These are phyloP conservation scores for Lamellibrachia luymesi DNA, from an alignment of 1,140 invertebrate genomes.

Conservation along the genomic window DNA sequence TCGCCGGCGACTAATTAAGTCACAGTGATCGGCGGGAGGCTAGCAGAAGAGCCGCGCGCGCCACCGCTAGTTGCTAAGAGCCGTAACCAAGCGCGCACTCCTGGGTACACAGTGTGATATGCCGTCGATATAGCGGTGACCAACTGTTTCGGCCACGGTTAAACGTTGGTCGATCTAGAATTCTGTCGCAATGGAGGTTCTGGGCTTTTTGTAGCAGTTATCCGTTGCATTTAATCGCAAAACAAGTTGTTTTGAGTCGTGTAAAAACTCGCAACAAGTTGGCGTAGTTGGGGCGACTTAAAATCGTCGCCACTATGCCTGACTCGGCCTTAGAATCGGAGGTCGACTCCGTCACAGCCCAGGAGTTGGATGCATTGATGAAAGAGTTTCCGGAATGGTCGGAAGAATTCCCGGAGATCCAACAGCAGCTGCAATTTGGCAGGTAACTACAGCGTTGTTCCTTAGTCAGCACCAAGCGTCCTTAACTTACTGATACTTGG, in stretches of 20 bases:
- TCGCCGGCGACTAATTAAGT: not conserved
- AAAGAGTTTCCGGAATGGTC: conserved; percentile 21
- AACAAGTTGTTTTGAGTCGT: not conserved
- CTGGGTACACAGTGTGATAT: not conserved
- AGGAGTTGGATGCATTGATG: conserved; percentile 20
- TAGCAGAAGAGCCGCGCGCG: not conserved
- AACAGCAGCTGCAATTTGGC: not conserved
- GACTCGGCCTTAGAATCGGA: conserved; percentile 9
- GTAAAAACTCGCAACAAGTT: not conserved
- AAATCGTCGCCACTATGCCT: conserved; percentile 7
- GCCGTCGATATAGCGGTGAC: not conserved
- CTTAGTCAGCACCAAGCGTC: not conserved
- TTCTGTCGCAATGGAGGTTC: not conserved
- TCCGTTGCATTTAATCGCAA: not conserved
- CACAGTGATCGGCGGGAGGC: not conserved
- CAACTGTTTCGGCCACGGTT: not conserved
- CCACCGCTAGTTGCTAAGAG: not conserved
- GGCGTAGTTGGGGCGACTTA: not conserved
- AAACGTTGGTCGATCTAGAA: not conserved
- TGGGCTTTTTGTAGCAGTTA: not conserved
- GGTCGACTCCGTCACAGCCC: conserved; percentile 13
- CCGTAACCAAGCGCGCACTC: not conserved
- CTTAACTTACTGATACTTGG: too few relatives aligned
- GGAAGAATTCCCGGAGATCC: conserved; percentile 13
- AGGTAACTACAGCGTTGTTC: not conserved